Conservation (phyloP, 2,797 vertebrate genomes). For the Otolemur crassicaudatus region DNA sequence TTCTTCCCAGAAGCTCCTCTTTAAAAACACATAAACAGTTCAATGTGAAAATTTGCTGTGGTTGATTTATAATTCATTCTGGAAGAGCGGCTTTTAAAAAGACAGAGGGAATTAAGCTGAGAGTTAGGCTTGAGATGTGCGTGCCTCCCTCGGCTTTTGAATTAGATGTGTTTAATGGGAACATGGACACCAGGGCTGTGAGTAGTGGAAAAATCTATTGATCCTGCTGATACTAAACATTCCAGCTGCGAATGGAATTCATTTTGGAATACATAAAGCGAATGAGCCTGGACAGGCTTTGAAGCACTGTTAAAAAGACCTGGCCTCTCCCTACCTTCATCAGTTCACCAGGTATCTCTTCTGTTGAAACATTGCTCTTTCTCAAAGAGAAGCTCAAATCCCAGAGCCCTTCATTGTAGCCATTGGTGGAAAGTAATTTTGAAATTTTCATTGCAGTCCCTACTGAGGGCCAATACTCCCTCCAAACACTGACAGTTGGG, state of each 20-base stretch:
- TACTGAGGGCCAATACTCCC: background rate
- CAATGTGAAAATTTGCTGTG: slow-evolving; percentile 80
- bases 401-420: slow-evolving; percentile 56
- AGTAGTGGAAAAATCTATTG: slow-evolving; percentile 63
- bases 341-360: slow-evolving; percentile 55
- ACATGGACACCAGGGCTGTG: slow-evolving; percentile 39
- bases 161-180: slow-evolving; percentile 79
- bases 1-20: slow-evolving; percentile 81
- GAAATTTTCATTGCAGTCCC: slow-evolving; percentile 58
- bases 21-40: slow-evolving; percentile 83
- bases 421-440: slow-evolving; percentile 61
- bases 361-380: slow-evolving; percentile 54
- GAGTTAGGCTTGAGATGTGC: slow-evolving; percentile 51
- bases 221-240: slow-evolving; percentile 71
- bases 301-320: slow-evolving; percentile 57
- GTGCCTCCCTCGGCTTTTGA: slow-evolving; percentile 70
- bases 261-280: slow-evolving; percentile 69
- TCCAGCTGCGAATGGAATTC: slow-evolving; percentile 71
- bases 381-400: slow-evolving; percentile 70
- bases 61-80: slow-evolving; percentile 79
- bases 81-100: slow-evolving; percentile 79
- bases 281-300: slow-evolving; percentile 73
- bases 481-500: background rate
- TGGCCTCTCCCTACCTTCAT: slow-evolving; percentile 50
- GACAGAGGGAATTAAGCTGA: slow-evolving; percentile 75